Percentiles rank a stretch among this genome's conserved stretches.
Evolutionary conservation across 2,888 invertebrate species (phyloP).

Genomic region (Mesodorylaimus sp.): DNA sequence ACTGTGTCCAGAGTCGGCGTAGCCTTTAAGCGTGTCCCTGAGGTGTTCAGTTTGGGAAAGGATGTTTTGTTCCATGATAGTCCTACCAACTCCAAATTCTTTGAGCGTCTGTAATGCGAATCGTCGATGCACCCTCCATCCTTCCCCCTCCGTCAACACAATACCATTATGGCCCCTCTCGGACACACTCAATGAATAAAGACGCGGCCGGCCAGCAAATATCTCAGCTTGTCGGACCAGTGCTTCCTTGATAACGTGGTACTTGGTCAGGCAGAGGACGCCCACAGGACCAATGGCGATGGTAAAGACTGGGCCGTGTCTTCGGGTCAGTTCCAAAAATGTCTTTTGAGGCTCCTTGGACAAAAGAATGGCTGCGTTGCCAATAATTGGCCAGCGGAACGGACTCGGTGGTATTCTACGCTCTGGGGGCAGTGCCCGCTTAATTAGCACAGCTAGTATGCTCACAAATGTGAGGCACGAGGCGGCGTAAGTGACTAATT

Average conservation of each 20-base stretch:
- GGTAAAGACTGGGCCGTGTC: background rate
- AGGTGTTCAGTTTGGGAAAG: background rate
- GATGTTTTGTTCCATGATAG: background rate
- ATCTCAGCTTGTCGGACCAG: background rate
- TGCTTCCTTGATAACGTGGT: background rate
- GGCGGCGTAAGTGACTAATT: too few species aligned
- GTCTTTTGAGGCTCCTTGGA: background rate
- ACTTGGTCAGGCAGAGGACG: background rate
- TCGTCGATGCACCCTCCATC: background rate
- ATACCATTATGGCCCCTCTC: too few species aligned
- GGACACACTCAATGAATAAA: too few species aligned
- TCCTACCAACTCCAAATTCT: slow-evolving; percentile 1
- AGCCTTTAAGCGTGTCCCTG: too few species aligned
- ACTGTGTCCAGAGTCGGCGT: too few species aligned
- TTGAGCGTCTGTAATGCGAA: slow-evolving; percentile 2
- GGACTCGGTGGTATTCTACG: background rate
- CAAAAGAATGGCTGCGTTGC: background rate
- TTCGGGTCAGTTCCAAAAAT: background rate
- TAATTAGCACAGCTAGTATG: too few species aligned
- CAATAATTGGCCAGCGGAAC: background rate
- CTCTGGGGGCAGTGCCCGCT: too few species aligned
- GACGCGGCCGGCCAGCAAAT: background rate
- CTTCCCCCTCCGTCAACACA: too few species aligned
- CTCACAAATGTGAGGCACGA: too few species aligned
- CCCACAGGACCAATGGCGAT: background rate